Base-by-base conservation (phyloP, 1,140 invertebrate genomes). In the Chironomus striatipennis region DNA sequence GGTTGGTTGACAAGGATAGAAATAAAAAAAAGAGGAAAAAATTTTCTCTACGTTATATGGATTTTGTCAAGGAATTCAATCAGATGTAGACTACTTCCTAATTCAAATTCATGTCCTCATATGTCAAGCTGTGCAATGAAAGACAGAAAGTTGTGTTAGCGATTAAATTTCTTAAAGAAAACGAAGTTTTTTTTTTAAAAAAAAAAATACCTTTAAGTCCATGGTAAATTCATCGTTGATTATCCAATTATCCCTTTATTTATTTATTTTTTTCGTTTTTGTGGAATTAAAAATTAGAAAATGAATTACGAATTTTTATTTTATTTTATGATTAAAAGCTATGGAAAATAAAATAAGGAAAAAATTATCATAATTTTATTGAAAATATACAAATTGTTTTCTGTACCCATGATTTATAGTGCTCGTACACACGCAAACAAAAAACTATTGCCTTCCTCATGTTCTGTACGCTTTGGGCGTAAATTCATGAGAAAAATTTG, bases 61-160 rank as follows among this genome's bases (percentile, higher is more conserved):
- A 57, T n/a, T 57, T 57, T 57, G n/a, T 57, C 47, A 57, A 57
- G 47, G 12, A 57, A 57, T 57, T 57, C 47, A n/a, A 57, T 57
- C n/a, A 57, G 12, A 12, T 57, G 9, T 57, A 57, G 47, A 10
- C 47, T n/a, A 15, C 47, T n/a, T n/a, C 47, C 47, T n/a, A 57
- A n/a, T 15, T 57, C 47, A 57, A 57, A 57, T 10, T 57, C 47
- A n/a, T 57, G 47, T n/a, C 47, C 47, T 57, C 47, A 57, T n/a
- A 57, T 57, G 47, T 57, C 47, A 57, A 57, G 47, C 47, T 34
- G 24, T 34, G 24, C 24, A 34, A n/a, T n/a, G 24, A 34, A 2
- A 34, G 24, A 34, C 24, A 34, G 24, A 34, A 34, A 34, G 24
- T 34, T 34, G 24, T 34, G 24, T 34, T 34, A 34, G n/a, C n/a